phyloP scores from a whole-genome alignment of 1,140 invertebrate genomes.

The Augochlora pura region DNA sequence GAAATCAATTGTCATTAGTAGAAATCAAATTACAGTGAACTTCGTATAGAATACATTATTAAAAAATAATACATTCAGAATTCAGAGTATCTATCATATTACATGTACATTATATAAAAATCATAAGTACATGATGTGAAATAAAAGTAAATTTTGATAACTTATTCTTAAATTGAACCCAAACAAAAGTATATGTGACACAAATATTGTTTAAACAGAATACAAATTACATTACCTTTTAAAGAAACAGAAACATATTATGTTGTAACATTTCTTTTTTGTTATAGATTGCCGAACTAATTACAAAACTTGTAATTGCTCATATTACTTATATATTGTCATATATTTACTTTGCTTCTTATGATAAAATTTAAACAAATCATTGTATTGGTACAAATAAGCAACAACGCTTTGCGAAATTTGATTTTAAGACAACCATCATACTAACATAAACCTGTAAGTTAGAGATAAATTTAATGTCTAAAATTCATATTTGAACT shows the following conservation, averaged over 20 bases:
- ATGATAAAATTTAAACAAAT: slow-evolving; percentile 40
- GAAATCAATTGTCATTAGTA: background rate
- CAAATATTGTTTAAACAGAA: slow-evolving; percentile 25
- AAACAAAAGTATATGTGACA: slow-evolving; percentile 26
- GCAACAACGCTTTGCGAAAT: slow-evolving; percentile 22
- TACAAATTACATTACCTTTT: slow-evolving; percentile 40
- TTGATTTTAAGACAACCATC: slow-evolving; percentile 29
- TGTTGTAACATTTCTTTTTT: slow-evolving; percentile 3
- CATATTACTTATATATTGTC: slow-evolving; percentile 48
- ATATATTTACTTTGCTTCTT: slow-evolving; percentile 41
- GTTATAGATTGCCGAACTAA: slow-evolving; percentile 6
- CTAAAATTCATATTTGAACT: slow-evolving; percentile 46
- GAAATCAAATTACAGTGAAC: background rate
- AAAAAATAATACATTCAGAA: slow-evolving; percentile 20
- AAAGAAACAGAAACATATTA: slow-evolving; percentile 9
- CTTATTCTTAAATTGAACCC: background rate
- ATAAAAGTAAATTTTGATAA: slow-evolving; percentile 8
- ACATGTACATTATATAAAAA: slow-evolving; percentile 33
- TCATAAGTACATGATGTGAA: slow-evolving; percentile 54
- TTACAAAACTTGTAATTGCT: slow-evolving; percentile 20
- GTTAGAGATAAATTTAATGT: slow-evolving; percentile 16
- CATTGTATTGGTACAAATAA: slow-evolving; percentile 14
- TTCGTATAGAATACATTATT: background rate
- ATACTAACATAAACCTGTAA: slow-evolving; percentile 35
- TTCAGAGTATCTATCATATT: slow-evolving; percentile 4